phyloP scores from a whole-genome alignment of 2,797 vertebrate genomes.

The Cottoperca gobio region DNA sequence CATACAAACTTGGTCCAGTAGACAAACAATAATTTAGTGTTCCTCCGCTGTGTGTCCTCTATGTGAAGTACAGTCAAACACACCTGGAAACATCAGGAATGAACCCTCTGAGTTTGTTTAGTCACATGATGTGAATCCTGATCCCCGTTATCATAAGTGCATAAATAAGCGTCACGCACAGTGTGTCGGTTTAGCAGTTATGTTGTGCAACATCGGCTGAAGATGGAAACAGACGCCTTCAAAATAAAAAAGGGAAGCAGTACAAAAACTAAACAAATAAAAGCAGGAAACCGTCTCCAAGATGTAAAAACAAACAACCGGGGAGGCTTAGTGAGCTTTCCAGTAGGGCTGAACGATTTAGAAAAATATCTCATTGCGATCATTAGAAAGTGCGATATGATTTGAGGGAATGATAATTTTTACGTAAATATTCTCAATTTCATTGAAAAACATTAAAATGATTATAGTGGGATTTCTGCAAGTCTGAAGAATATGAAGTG shows the following conservation, averaged over 20 bases:
- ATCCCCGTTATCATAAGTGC: constrained; percentile 18
- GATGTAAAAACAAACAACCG: constrained; percentile 25
- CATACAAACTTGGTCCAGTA: constrained; percentile 11
- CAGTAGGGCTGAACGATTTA: background rate
- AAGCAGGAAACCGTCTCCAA: constrained; percentile 3
- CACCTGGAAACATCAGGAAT: background rate
- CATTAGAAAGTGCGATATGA: too few relatives aligned
- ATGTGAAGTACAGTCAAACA: constrained; percentile 12
- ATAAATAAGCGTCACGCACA: constrained; percentile 51
- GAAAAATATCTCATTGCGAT: too few relatives aligned
- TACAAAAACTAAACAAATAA: background rate
- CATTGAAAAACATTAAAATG: too few relatives aligned
- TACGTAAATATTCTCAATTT: too few relatives aligned
- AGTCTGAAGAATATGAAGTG: too few relatives aligned
- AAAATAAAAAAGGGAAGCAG: constrained; percentile 1
- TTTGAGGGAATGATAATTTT: too few relatives aligned
- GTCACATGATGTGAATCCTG: constrained; percentile 7
- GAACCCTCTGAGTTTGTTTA: background rate
- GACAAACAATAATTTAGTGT: constrained; percentile 14
- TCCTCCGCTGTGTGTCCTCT: constrained; percentile 16
- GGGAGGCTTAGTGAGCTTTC: constrained; percentile 28
- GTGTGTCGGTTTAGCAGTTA: constrained; percentile 53
- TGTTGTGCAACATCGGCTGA: constrained; percentile 56
- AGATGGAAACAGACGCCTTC: constrained; percentile 36
- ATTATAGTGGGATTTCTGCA: too few relatives aligned